Evolutionary conservation across 2,888 invertebrate genomes (phyloP), one percentile per base, ranked within the genome.

Genomic region (Cryptus viduatorius): DNA sequence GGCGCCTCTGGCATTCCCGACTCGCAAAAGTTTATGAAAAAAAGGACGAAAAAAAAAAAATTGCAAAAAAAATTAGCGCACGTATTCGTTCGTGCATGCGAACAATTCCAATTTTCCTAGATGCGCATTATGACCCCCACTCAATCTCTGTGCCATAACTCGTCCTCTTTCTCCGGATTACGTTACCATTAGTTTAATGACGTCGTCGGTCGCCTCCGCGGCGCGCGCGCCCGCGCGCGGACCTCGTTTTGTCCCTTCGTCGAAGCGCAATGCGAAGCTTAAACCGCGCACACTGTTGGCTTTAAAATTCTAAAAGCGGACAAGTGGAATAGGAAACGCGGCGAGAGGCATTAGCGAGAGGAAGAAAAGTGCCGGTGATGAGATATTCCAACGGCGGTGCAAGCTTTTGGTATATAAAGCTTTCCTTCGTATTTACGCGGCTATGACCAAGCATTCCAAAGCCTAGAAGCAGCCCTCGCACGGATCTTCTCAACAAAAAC

Each of bases 401-500:
- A 71, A n/a, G 69, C 69, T 79, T 48, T 10, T 37, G 3, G 48
- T 48, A 14, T 61, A 69, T 76, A 73, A 80, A 80, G 67, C 80
- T 80, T 80, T 64, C 61, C 53, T 61, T 80, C 77, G 59, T 50
- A 44, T 71, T 80, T 64, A 64, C 64, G 48, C 37, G 16, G 31
- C 42, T 10, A 37, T 65, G 65, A n/a, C 65, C 14, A 48, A 48
- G 61, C 59, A 69, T 83, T 79, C 44, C 50, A 56, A 76, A 71
- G 71, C 78, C 71, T 46, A 71, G 67, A 72, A 79, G 61, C 64
- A 50, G 37, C 29, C 48, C 48, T 67, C 24, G 48, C 69, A 46
- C 75, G 79, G 79, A 79, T 79, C 71, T 79, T 71, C 79, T 42
- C 42, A 50, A 79, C 59, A 84, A 84, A 84, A 84, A 81, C 82